A percentile compares a stretch with the other conserved stretches of the same genome.
phyloP scores from a whole-genome alignment of 2,113 vertebrate species.

The Gallinago media region DNA sequence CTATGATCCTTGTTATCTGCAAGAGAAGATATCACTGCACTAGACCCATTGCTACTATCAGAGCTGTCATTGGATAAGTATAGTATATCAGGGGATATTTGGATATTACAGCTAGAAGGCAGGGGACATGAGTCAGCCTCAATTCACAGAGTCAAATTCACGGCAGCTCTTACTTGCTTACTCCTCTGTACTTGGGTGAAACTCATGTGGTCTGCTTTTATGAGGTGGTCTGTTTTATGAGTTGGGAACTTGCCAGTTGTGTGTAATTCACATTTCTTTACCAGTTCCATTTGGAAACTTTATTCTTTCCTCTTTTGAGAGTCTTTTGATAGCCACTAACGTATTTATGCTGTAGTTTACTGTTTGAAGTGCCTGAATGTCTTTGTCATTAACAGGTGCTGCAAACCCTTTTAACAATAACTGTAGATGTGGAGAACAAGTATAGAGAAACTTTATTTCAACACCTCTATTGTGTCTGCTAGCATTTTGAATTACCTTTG shows the following conservation, averaged over 20 bases:
- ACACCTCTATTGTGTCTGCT: background rate
- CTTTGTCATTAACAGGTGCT: background rate
- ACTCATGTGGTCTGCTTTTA: background rate
- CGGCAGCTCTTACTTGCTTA: background rate
- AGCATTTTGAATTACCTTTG: background rate
- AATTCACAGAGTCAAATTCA: background rate
- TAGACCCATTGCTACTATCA: background rate
- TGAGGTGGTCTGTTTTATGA: background rate
- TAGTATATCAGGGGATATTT: background rate
- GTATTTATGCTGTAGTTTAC: background rate
- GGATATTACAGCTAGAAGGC: background rate
- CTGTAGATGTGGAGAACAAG: background rate
- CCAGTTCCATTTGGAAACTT: background rate
- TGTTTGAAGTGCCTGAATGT: background rate
- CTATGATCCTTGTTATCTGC: background rate
- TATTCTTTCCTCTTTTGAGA: background rate
- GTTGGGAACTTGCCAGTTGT: background rate
- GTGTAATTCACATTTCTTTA: background rate
- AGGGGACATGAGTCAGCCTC: fast-evolving
- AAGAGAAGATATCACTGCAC: background rate
- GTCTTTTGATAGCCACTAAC: background rate
- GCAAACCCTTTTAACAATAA: background rate
- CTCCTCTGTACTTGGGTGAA: background rate
- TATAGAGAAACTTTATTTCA: background rate
- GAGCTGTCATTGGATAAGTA: background rate